Conservation (phyloP, 2,113 vertebrate species). For the Eudyptes chrysolophus region DNA sequence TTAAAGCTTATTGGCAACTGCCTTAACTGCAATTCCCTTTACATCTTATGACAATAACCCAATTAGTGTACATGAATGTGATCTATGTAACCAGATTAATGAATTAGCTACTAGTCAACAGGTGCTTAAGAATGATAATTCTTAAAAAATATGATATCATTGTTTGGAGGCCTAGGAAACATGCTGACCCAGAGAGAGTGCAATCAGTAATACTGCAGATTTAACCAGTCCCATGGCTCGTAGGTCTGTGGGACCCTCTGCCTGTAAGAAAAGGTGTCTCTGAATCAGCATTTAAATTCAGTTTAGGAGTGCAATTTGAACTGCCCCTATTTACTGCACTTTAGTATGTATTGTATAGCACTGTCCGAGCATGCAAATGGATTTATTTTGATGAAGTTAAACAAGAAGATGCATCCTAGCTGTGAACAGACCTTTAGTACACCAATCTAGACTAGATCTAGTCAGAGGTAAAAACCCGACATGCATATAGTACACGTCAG, state of each 20-base stretch:
- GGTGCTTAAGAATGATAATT: background rate
- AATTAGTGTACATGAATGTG: background rate
- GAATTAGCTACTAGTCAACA: background rate
- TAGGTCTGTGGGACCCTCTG: background rate
- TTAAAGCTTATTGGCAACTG: background rate
- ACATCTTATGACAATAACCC: background rate
- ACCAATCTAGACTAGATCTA: background rate
- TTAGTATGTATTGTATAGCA: background rate
- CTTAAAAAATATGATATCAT: background rate
- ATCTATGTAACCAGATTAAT: background rate
- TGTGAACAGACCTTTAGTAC: background rate
- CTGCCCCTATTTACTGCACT: background rate
- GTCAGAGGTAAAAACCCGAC: background rate
- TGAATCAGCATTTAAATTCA: background rate
- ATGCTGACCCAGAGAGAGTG: background rate
- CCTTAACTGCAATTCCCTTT: background rate
- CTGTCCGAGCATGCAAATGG: background rate
- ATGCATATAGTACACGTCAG: too few species aligned
- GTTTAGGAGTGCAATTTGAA: background rate
- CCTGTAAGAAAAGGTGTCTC: background rate
- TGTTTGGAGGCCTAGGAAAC: background rate
- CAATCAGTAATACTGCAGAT: background rate
- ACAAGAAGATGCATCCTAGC: background rate
- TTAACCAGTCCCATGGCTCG: accelerated
- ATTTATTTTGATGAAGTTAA: background rate